Evolutionary conservation across 2,888 invertebrate genomes (phyloP), one percentile per base, ranked within the genome.

Genomic region (Drosophila longiperda): DNA sequence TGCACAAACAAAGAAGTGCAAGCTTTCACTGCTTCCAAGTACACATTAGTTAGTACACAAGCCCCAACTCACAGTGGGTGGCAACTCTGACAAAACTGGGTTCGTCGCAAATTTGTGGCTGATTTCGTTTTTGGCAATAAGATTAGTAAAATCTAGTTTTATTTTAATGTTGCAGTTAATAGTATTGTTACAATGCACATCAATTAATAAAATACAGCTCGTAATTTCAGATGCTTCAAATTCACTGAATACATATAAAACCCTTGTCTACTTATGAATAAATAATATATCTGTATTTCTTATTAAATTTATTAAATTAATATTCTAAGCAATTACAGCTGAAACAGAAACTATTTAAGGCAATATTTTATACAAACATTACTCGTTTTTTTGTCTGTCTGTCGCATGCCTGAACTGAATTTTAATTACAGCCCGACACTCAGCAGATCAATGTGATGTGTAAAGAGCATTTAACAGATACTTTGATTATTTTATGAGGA

Each of bases 401-500:
- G 50, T 66, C 66, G 38, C 29, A 54, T 42, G 72, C 73, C 58
- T 84, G 89, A 80, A 75, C 68, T 80, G 89, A 89, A 84, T 89
- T 72, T 72, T 74, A 86, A 84, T 78, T 74, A 55, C 57, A 32
- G 42, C 36, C 33, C 40, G 58, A 23, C n/a, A 50, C 29, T 36
- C 11, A 20, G 23, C 49, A 60, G 20, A 55, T 80, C 72, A 45
- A 83, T 86, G 70, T 65, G 83, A 80, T 70, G 78, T 83, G 78
- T 80, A 60, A 64, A 62, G 83, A 83, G 72, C 87, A 71, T 76
- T 87, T 68, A 78, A 80, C 75, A 73, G 82, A 86, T 87, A 73
- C 75, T 80, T 82, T 79, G 75, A 84, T 76, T 75, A 80, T 89
- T 86, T 89, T 83, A 86, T 74, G 87, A 78, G 64, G 75, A 75